A percentile compares a stretch with the other conserved stretches of the same genome.
phyloP scores from a whole-genome alignment of 2,888 invertebrate genomes.

The Conus canariensis region DNA sequence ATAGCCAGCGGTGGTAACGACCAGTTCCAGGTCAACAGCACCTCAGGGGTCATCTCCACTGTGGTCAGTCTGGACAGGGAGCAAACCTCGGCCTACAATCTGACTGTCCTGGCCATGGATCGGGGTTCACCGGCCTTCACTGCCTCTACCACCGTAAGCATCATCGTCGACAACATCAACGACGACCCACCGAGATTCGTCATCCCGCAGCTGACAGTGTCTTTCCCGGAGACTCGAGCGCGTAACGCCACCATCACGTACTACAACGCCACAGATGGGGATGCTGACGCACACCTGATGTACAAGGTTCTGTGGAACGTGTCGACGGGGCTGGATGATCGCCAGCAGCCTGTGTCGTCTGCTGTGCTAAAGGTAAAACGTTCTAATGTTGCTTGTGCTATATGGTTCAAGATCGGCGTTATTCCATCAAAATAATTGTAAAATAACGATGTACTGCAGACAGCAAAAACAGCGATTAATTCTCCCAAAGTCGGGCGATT shows the following conservation, averaged over 20 bases:
- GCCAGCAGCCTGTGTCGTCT: background rate
- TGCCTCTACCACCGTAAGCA: constrained; percentile 75
- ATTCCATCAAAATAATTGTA: no score
- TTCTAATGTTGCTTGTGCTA: constrained; percentile 61
- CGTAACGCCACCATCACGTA: constrained; percentile 77
- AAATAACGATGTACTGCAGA: no score
- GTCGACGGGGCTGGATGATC: constrained; percentile 54
- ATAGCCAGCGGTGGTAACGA: constrained; percentile 94
- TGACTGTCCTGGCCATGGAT: constrained; percentile 72
- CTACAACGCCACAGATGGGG: constrained; percentile 81
- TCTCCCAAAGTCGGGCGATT: no score
- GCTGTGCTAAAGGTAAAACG: constrained; percentile 80
- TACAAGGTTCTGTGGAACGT: constrained; percentile 84
- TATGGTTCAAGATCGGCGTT: no score
- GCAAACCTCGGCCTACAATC: constrained; percentile 57
- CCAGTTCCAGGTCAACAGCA: constrained; percentile 94
- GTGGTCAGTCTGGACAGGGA: constrained; percentile 95
- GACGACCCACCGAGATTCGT: constrained; percentile 90
- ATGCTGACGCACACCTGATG: constrained; percentile 82
- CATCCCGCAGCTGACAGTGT: background rate
- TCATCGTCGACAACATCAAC: constrained; percentile 93
- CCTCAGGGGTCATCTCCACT: constrained; percentile 91
- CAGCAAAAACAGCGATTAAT: no score
- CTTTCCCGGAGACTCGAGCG: constrained; percentile 76
- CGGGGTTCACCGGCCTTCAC: constrained; percentile 57